phyloP scores from a whole-genome alignment of 2,113 vertebrate species.

The Aphelocoma coerulescens region DNA sequence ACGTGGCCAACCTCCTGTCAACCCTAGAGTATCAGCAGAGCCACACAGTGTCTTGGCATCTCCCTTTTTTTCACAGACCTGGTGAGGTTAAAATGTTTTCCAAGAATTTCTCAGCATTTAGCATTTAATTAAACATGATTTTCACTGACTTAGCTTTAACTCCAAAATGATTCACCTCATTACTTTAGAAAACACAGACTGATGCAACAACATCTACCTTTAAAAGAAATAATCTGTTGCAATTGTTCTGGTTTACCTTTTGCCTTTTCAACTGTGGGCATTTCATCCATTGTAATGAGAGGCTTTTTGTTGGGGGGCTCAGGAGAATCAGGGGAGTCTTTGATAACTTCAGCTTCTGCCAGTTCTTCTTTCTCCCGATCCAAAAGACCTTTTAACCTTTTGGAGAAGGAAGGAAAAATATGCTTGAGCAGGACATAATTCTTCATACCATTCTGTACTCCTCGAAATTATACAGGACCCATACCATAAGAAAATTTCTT shows the following conservation, averaged over 20 bases:
- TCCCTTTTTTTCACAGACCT: not conserved
- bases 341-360: conserved; percentile 90
- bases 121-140: not conserved
- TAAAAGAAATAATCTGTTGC: not conserved
- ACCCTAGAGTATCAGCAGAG: not conserved
- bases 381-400: conserved; percentile 85
- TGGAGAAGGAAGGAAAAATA: not conserved
- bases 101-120: not conserved
- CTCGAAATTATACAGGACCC: not conserved
- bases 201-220: not conserved
- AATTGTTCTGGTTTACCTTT: conserved; percentile 80
- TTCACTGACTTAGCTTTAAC: not conserved
- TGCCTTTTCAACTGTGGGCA: conserved; percentile 82
- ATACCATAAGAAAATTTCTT: not conserved
- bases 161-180: not conserved
- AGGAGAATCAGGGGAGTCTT: conserved; percentile 97
- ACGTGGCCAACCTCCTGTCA: not conserved
- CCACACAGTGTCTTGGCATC: not conserved
- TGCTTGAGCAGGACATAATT: not conserved
- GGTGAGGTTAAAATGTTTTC: not conserved
- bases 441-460: not conserved
- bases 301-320: conserved; percentile 97
- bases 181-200: not conserved
- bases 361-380: conserved; percentile 91
- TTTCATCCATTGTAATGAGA: conserved; percentile 83